phyloP scores from a whole-genome alignment of 2,113 vertebrate species.

The Myiozetetes cayanensis region DNA sequence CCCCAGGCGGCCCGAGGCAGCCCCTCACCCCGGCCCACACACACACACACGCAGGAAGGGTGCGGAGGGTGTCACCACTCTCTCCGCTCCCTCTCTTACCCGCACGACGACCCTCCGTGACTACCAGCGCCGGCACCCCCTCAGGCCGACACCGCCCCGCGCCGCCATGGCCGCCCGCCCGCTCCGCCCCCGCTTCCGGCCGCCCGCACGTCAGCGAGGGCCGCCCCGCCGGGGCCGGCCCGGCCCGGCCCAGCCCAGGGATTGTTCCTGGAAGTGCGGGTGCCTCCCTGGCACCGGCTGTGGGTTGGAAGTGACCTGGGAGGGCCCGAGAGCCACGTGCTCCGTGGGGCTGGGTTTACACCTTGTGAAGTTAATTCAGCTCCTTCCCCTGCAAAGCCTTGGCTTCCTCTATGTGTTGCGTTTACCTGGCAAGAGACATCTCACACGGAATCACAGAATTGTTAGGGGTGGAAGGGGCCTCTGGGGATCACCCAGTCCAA shows the following conservation, averaged over 20 bases:
- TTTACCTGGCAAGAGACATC: no score
- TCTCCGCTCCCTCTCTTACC: neutral
- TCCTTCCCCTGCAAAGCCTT: accelerated
- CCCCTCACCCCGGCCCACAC: neutral
- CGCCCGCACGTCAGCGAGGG: neutral
- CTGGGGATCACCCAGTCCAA: neutral
- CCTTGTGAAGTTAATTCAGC: accelerated
- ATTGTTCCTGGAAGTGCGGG: no score
- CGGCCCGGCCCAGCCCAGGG: no score
- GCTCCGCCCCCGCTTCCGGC: neutral
- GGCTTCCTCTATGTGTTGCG: accelerated
- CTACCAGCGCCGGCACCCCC: neutral
- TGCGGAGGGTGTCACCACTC: accelerated
- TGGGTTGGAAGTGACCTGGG: no score
- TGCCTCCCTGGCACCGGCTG: no score
- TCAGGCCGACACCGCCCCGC: accelerated
- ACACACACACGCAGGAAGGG: no score
- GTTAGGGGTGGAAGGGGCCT: neutral
- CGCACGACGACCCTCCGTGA: neutral
- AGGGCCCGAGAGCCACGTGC: accelerated
- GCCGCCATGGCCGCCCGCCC: neutral
- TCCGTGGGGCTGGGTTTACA: accelerated
- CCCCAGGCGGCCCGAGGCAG: accelerated
- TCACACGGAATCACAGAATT: neutral
- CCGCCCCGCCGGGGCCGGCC: neutral